phyloP scores from a whole-genome alignment of 1,140 invertebrate genomes.

The Brachionus rubens region DNA sequence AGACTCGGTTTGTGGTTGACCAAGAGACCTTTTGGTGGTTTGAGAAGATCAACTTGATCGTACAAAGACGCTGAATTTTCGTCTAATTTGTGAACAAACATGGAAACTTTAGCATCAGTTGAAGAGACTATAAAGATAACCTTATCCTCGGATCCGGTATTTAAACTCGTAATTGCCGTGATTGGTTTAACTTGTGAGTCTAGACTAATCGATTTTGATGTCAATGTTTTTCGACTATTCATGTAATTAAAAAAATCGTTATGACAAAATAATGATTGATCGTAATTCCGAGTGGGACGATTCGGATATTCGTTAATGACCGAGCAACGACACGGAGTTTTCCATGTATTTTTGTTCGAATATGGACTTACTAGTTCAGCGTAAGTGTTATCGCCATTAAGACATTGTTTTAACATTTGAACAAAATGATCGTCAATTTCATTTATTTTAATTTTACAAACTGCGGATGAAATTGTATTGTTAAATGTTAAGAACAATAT shows the following conservation, averaged over 20 bases:
- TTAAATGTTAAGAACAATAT: conserved; percentile 36
- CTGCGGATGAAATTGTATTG: not conserved
- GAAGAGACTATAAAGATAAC: conserved; percentile 6
- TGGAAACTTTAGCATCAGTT: not conserved
- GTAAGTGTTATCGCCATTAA: conserved; percentile 13
- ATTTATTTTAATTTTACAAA: conserved; percentile 22
- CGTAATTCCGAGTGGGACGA: not conserved
- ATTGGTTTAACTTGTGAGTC: not conserved
- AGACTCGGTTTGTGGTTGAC: not conserved
- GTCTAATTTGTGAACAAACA: not conserved
- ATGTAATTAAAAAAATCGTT: conserved; percentile 46
- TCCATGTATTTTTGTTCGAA: conserved; percentile 28
- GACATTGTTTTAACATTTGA: conserved; percentile 26
- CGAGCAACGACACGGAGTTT: conserved; percentile 37
- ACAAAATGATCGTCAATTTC: conserved; percentile 38
- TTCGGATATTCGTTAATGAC: not conserved
- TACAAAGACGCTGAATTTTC: not conserved
- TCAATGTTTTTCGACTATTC: conserved; percentile 37
- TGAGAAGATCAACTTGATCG: not conserved
- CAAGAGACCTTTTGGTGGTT: not conserved
- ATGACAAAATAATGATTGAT: conserved; percentile 14
- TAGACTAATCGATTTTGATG: not conserved
- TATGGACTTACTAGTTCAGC: conserved; percentile 42
- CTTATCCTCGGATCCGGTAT: not conserved
- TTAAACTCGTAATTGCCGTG: not conserved